phyloP scores from a whole-genome alignment of 92 coral and sea anemone genomes.

The Epizoanthus ramosus region DNA sequence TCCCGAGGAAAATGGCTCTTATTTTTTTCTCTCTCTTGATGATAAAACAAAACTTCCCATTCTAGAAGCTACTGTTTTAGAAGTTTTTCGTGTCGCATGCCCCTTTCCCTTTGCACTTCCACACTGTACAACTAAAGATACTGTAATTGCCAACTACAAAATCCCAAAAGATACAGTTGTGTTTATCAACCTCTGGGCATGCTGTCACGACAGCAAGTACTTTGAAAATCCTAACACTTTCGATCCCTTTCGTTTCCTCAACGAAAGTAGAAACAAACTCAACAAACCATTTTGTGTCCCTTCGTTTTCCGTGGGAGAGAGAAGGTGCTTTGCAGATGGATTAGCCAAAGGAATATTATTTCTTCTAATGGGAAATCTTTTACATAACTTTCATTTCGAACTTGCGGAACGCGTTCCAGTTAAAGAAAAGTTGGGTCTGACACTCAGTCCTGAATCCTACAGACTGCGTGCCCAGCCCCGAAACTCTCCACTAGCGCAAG shows the following conservation, averaged over 20 bases:
- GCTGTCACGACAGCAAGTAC: constrained; percentile 51
- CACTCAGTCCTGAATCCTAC: constrained; percentile 47
- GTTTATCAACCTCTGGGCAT: constrained; percentile 60
- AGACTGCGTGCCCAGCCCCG: constrained; percentile 35
- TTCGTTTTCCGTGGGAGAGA: constrained; percentile 63
- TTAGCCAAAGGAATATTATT: constrained; percentile 49
- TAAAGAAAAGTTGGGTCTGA: constrained; percentile 38
- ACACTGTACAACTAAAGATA: constrained; percentile 60
- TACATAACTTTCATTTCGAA: constrained; percentile 47
- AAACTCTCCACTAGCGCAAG: neutral
- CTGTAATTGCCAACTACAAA: constrained; percentile 44
- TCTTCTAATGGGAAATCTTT: constrained; percentile 46
- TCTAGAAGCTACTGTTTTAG: constrained; percentile 62
- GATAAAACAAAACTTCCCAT: constrained; percentile 36
- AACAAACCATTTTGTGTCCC: constrained; percentile 32
- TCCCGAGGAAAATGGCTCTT: neutral
- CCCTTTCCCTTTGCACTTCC: constrained; percentile 65
- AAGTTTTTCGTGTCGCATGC: constrained; percentile 54
- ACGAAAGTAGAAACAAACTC: constrained; percentile 10
- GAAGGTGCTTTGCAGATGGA: constrained; percentile 64
- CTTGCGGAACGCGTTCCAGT: constrained; percentile 27
- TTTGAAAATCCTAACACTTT: constrained; percentile 51
- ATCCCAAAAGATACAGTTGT: constrained; percentile 66
- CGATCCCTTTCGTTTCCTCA: constrained; percentile 63
- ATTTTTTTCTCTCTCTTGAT: neutral